Conservation (phyloP, 1,140 invertebrate species). For the Drosophila ananassae region DNA sequence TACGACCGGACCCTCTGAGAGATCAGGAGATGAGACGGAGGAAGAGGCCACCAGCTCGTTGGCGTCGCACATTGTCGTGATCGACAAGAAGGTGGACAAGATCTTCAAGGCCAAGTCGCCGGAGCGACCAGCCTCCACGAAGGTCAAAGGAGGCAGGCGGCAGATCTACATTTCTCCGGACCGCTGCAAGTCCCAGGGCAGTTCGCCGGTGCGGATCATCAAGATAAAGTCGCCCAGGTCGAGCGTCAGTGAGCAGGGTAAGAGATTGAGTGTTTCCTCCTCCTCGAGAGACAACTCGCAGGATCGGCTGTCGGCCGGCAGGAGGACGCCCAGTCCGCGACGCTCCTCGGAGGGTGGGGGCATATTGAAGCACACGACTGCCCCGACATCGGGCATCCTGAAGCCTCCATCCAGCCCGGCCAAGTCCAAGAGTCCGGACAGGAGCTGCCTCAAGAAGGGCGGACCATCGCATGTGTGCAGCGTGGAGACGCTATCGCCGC, state of each 20-base stretch:
- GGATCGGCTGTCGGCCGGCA: slow-evolving; percentile 67
- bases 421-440: slow-evolving; percentile 81
- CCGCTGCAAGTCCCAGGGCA: slow-evolving; percentile 82
- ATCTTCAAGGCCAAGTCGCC: slow-evolving; percentile 78
- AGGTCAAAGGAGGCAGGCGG: slow-evolving; percentile 56
- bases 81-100: slow-evolving; percentile 83
- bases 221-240: slow-evolving; percentile 80
- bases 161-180: slow-evolving; percentile 82
- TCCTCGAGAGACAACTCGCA: slow-evolving; percentile 78
- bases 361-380: slow-evolving; percentile 74
- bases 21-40: slow-evolving; percentile 78
- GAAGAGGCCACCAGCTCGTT: slow-evolving; percentile 49
- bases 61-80: slow-evolving; percentile 72
- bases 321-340: slow-evolving; percentile 77
- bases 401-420: slow-evolving; percentile 77
- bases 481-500: slow-evolving; percentile 66
- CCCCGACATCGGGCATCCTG: slow-evolving; percentile 62
- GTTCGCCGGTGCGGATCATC: slow-evolving; percentile 80
- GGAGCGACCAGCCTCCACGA: slow-evolving; percentile 47
- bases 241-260: slow-evolving; percentile 78
- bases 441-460: slow-evolving; percentile 80
- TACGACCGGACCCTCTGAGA: slow-evolving; percentile 72
- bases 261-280: slow-evolving; percentile 70
- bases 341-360: slow-evolving; percentile 77
- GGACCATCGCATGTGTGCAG: slow-evolving; percentile 73